Conservation (phyloP, 2,113 vertebrate species). For the Cnemophilus loriae region DNA sequence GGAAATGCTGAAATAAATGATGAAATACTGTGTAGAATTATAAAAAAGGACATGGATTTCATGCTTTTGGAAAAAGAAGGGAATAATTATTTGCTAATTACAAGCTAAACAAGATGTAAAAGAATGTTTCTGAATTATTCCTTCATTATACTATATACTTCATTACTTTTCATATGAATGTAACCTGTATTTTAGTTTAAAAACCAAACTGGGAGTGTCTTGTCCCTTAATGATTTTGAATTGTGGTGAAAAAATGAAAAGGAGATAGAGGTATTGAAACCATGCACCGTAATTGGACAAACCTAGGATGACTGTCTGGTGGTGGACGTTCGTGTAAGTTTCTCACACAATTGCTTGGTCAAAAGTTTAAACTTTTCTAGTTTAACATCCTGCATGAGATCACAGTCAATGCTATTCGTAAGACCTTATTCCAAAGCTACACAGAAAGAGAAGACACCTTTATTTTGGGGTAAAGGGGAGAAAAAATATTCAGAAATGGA, state of each 20-base stretch:
- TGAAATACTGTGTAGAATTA: neutral
- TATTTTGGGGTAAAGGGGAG: neutral
- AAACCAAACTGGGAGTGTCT: neutral
- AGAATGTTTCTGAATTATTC: neutral
- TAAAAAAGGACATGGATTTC: neutral
- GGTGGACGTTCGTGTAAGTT: neutral
- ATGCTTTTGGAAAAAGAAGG: neutral
- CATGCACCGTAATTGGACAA: neutral
- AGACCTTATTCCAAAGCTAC: neutral
- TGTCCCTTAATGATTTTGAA: neutral
- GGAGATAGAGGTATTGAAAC: neutral
- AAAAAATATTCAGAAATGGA: neutral
- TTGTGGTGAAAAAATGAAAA: neutral
- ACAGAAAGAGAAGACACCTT: neutral
- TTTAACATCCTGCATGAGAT: neutral
- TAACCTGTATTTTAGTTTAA: neutral
- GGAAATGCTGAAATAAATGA: neutral
- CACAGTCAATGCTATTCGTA: neutral
- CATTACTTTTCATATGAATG: neutral
- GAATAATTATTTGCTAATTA: neutral
- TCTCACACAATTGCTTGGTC: neutral
- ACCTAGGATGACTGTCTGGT: neutral
- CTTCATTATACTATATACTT: neutral
- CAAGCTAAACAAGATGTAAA: neutral
- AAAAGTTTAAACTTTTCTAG: neutral